Conservation (phyloP, 92 coral and sea anemone species). For the Zoanthus sociatus region DNA sequence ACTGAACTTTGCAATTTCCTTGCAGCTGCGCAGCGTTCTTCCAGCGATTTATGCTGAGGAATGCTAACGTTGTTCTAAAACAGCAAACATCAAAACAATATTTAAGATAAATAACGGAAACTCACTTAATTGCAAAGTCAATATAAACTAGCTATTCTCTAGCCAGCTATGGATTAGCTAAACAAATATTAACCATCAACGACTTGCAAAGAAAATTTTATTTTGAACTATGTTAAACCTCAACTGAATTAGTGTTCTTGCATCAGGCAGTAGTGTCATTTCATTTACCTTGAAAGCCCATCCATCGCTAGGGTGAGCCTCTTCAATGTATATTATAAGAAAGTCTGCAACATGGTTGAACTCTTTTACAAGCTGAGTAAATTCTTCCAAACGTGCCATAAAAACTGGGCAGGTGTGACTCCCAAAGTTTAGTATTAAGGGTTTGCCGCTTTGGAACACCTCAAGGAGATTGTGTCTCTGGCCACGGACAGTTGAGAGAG, state of each 20-base stretch:
- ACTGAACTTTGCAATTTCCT: slow-evolving; percentile 42
- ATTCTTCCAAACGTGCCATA: slow-evolving; percentile 66
- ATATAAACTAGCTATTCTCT: neutral
- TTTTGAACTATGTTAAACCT: too few species aligned
- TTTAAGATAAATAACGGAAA: neutral
- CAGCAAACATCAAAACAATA: neutral
- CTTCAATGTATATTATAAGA: slow-evolving; percentile 85
- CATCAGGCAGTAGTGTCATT: too few species aligned
- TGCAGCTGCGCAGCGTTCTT: slow-evolving; percentile 77
- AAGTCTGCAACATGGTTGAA: slow-evolving; percentile 87
- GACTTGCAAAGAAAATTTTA: neutral
- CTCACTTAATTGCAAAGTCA: neutral
- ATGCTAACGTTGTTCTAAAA: slow-evolving; percentile 72
- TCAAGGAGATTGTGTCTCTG: slow-evolving; percentile 62
- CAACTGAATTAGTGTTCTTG: neutral
- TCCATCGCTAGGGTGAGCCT: slow-evolving; percentile 92
- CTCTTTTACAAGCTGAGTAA: slow-evolving; percentile 74
- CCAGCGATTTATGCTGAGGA: slow-evolving; percentile 63
- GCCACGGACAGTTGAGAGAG: slow-evolving; percentile 62
- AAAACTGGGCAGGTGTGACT: slow-evolving; percentile 85
- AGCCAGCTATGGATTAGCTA: neutral
- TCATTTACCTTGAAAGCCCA: slow-evolving; percentile 78
- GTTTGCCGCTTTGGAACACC: slow-evolving; percentile 64
- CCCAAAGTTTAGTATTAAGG: slow-evolving; percentile 86
- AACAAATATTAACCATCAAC: slow-evolving; percentile 24